Evolutionary conservation across 2,797 vertebrate species (phyloP), one percentile per base, ranked within the genome.

Genomic region (Coregonus sp.): DNA sequence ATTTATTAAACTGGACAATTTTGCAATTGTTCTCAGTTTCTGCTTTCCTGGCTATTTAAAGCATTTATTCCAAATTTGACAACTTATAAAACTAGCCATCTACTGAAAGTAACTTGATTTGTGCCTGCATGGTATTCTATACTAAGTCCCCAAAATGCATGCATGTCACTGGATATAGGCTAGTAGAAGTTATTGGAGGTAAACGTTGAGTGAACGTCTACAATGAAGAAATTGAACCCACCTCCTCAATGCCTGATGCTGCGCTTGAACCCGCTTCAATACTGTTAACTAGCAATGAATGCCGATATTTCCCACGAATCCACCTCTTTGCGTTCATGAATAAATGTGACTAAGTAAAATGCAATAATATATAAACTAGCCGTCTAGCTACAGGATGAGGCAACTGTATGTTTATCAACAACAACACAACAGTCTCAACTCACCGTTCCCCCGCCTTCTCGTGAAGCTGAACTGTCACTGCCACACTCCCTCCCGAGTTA

Each of bases 211-310:
- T 70, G 71, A 61, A 73, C 75, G 73, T 84, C 16, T 50, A 33
- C 75, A 73, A 75, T 63, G 20, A 76, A 76, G 81, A 66, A 70
- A 76, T 6, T 73, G 77, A 81, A 81, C 85, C 87, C 88, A 87
- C 83, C 86, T 84, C 79, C 76, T 37, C 77, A 4, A 7, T 51
- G 16, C 81, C 81, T 65, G 37, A 61, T 56, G 47, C 67, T 69
- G 68, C 80, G 74, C 85, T 82, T 90, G 86, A 86, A 87, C 73
- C 77, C 5, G 70, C 84, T 74, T 79, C 63, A 70, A 69, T 70
- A 68, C 29, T 47, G 59, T 29, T 54, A 65, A 72, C 70, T 71
- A 51, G 70, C 70, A 4, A 72, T 33, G 40, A 75, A 73, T 59
- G 54, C 50, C 51, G 29, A 65, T 9, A 73, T 70, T 79, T 80